Evolutionary conservation across 2,113 vertebrate genomes (phyloP).

Genomic region (Zootoca vivipara): DNA sequence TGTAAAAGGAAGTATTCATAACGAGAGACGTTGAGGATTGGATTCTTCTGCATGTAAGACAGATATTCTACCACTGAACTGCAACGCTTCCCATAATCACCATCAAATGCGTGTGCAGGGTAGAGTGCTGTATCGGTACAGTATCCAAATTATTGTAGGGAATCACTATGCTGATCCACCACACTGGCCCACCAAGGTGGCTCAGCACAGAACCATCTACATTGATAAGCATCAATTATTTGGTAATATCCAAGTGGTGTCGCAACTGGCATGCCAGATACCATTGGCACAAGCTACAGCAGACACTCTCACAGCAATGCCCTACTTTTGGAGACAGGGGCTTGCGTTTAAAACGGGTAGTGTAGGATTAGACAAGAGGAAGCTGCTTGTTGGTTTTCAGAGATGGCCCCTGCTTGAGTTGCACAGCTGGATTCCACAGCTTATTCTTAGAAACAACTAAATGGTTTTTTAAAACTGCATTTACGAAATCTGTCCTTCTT

Average conservation of each 20-base stretch:
- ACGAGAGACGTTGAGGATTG: no score
- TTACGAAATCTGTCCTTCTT: constrained; percentile 3
- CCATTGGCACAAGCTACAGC: not conserved
- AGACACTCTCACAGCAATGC: not conserved
- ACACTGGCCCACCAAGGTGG: not conserved
- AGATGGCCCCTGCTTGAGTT: not conserved
- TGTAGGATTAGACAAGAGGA: not conserved
- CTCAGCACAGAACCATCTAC: not conserved
- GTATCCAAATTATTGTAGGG: not conserved
- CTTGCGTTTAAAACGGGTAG: not conserved
- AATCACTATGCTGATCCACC: not conserved
- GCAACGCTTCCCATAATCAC: no score
- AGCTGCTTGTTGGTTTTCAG: not conserved
- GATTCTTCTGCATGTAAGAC: not conserved
- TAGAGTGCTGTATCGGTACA: not conserved
- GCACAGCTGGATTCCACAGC: not conserved
- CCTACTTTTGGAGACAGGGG: not conserved
- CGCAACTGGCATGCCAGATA: not conserved
- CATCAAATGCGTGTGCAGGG: not conserved
- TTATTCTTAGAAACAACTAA: not conserved
- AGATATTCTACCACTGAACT: no score
- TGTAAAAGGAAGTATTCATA: no score
- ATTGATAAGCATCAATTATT: not conserved
- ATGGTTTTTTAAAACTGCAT: not conserved
- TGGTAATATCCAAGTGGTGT: not conserved